phyloP scores from a whole-genome alignment of 30 jellyfish, hydroid and myxozoan species.

The Aurelia coerulea region DNA sequence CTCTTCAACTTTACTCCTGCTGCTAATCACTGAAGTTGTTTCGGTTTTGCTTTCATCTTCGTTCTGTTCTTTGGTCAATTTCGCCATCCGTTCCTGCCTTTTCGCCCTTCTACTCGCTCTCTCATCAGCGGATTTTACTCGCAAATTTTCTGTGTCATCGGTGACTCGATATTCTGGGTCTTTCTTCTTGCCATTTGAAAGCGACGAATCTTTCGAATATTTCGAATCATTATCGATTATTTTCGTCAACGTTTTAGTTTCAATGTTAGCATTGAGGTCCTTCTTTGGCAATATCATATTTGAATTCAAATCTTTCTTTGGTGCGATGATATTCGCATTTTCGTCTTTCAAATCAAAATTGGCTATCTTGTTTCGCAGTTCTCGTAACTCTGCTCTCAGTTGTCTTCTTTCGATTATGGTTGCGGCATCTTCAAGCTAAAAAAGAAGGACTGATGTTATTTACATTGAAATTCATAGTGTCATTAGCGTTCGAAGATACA shows the following conservation, averaged over 20 bases:
- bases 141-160: conserved; percentile 46
- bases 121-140: conserved; percentile 56
- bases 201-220: conserved; percentile 1
- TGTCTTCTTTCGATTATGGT: conserved; percentile 52
- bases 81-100: conserved; percentile 70
- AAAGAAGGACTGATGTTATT: neutral
- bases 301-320: conserved; percentile 25
- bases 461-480: neutral
- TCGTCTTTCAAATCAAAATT: conserved; percentile 33
- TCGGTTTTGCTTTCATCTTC: conserved; percentile 19
- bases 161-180: conserved; percentile 54
- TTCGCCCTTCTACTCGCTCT: conserved; percentile 70
- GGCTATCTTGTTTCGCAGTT: conserved; percentile 40
- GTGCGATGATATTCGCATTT: conserved; percentile 41
- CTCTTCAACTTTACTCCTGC: neutral
- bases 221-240: conserved; percentile 12
- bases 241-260: conserved; percentile 8
- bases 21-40: neutral
- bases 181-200: neutral
- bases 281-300: conserved; percentile 10
- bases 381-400: conserved; percentile 69
- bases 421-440: conserved; percentile 74
- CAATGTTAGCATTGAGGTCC: neutral
- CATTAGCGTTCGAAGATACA: too few relatives aligned
- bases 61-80: conserved; percentile 54